Conservation (phyloP, 2,888 invertebrate species). For the Exephanes ischioxanthus region DNA sequence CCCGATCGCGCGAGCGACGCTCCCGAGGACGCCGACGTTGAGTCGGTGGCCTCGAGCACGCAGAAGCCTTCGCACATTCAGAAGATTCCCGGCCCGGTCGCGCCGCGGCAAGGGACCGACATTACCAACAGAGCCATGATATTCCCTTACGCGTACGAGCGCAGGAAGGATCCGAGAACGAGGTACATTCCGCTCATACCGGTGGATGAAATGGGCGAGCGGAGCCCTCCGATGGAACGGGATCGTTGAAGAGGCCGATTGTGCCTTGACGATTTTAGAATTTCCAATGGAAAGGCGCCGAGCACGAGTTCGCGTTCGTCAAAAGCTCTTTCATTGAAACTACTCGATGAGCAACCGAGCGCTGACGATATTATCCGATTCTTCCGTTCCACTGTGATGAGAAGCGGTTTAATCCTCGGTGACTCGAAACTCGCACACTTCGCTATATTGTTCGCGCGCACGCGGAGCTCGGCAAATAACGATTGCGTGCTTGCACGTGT, state of each 20-base stretch:
- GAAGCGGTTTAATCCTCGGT: not conserved
- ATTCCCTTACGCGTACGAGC: slow-evolving; percentile 82
- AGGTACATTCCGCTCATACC: slow-evolving; percentile 83
- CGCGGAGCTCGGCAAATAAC: not conserved
- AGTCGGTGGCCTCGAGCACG: slow-evolving; percentile 47
- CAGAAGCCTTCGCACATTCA: slow-evolving; percentile 78
- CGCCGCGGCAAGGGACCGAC: slow-evolving; percentile 41
- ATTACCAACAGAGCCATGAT: slow-evolving; percentile 72
- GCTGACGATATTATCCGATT: not conserved
- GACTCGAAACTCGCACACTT: not conserved
- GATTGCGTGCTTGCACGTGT: not conserved
- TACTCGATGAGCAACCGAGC: not conserved
- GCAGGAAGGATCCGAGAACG: slow-evolving; percentile 81
- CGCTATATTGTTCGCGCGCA: not conserved
- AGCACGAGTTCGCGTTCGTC: not conserved
- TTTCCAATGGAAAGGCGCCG: slow-evolving; percentile 5
- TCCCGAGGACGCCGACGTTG: slow-evolving; percentile 14
- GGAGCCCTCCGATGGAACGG: slow-evolving; percentile 72
- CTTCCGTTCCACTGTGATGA: not conserved
- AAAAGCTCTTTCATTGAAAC: not conserved
- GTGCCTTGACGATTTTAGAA: slow-evolving; percentile 12
- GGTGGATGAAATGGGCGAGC: slow-evolving; percentile 78
- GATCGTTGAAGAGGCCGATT: slow-evolving; percentile 71
- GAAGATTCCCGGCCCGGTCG: slow-evolving; percentile 74
- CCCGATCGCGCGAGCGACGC: slow-evolving; percentile 61